Evolutionary conservation across 2,797 vertebrate species (phyloP), one percentile per base, ranked within the genome.

Genomic region (Coregonus ussuriensis): DNA sequence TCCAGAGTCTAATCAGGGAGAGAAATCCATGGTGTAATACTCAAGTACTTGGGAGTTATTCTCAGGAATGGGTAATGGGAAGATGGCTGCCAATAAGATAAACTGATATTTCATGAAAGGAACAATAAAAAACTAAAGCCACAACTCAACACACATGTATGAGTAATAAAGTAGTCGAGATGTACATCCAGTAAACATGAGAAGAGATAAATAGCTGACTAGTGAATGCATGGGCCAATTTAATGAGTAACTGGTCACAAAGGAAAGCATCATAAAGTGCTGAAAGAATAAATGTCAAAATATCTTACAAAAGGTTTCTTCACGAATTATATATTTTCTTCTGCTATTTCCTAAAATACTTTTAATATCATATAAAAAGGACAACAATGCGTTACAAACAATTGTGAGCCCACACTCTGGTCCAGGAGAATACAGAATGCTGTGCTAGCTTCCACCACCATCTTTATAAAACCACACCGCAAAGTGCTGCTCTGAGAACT

Each of bases 191-290:
- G 78, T 87, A 84, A 83, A 83, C 76, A 83, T 78, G 67, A 21
- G 54, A 63, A 71, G 16, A 74, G 79, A 83, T 76, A 81, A 80
- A 84, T 77, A 68, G 74, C 72, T 76, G 29, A 85, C 63, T 65
- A 74, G 47, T 72, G 65, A 65, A 71, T 76, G 56, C 25, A 69
- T 74, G 69, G 71, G 77, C 53, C 78, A 66, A 75, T 62, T 81
- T 67, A 77, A 52, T 77, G 79, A 84, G 81, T 83, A 75, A 83
- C 83, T 83, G 75, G 85, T 89, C 88, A 86, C 79, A 85, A 84
- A 85, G 77, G 84, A 87, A 83, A 92, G 82, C 79, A 83, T 81
- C 18, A 59, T 90, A 85, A 92, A 88, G 87, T 91, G 88, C 89
- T 88, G 81, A 82, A 74, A 71, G 83, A 81, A 80, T 31, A 69